phyloP scores from a whole-genome alignment of 2,113 vertebrate species.

The Aramus guarauna region DNA sequence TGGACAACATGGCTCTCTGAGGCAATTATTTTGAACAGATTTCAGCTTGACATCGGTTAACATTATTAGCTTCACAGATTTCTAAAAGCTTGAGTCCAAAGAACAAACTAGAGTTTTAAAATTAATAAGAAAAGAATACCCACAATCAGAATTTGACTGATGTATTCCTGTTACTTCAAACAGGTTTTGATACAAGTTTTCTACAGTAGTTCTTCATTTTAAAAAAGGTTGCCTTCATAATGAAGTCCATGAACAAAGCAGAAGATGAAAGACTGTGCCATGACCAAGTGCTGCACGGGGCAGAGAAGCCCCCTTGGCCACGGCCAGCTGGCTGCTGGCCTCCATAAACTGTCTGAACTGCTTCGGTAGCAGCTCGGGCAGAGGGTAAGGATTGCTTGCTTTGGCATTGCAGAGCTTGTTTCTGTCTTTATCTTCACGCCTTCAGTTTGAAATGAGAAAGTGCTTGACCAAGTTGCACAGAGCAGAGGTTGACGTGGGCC shows the following conservation, averaged over 20 bases:
- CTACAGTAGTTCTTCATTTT: neutral
- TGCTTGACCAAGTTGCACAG: neutral
- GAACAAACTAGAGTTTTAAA: neutral
- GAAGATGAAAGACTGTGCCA: neutral
- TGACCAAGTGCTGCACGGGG: neutral
- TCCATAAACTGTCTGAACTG: neutral
- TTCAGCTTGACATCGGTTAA: neutral
- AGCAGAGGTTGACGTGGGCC: accelerated
- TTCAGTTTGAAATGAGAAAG: neutral
- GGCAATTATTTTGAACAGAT: neutral
- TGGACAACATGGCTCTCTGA: neutral
- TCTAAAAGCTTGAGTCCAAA: neutral
- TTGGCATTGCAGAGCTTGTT: neutral
- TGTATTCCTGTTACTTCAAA: neutral
- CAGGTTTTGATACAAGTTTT: neutral
- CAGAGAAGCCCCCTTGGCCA: neutral
- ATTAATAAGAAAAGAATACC: neutral
- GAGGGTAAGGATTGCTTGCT: neutral
- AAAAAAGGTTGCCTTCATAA: neutral
- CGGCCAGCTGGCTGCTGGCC: accelerated
- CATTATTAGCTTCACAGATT: neutral
- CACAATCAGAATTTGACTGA: neutral
- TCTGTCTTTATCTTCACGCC: neutral
- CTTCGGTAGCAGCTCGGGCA: neutral
- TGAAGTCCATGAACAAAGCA: neutral